Evolutionary conservation across 2,797 vertebrate species (phyloP), one percentile per base, ranked within the genome.

Genomic region (Poliocrania exsul): DNA sequence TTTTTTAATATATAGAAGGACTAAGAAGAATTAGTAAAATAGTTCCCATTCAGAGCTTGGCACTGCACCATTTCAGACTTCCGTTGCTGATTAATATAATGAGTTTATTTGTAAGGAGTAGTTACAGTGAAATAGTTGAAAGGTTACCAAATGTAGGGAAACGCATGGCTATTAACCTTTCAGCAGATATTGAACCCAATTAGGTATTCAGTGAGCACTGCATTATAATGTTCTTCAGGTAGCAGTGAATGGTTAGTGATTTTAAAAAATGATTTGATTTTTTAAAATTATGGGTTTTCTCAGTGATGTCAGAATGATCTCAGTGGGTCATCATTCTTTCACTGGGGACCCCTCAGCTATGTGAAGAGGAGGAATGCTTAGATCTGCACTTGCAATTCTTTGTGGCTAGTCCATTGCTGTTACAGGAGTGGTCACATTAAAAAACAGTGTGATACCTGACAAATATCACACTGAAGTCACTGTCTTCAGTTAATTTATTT

Each of bases 361-460:
- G 0, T 18, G 74, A 60, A 58, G 74, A 75, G 58, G n/a, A 80
- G 17, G 42, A 66, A 80, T 23, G 13, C 26, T 72, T 49, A 60
- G 54, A 50, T 38, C 29, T 70, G 31, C 51, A 47, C 42, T 47
- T 0, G 1, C 49, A 71, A 29, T 50, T 49, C 17, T 80, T 40
- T 66, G 40, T 69, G 40, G 24, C 66, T 50, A 14, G 56, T 49
- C 19, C 25, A 12, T 51, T 60, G 47, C 56, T 67, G 37, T 67
- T 38, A 53, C 20, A 54, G 49, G 38, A 71, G 23, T 0, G 0
- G 60, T 42, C 13, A 5, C 0, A 0, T 61, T 73, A 85, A 65
- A 66, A 58, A 13, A n/a, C 11, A 83, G 15, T 28, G 14, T 58
- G 50, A 40, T 53, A 71, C 11, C 37, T 69, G 60, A 80, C 26